Evolutionary conservation across 2,113 vertebrate genomes (phyloP).

Genomic region (Psilopsiagon aurifrons): DNA sequence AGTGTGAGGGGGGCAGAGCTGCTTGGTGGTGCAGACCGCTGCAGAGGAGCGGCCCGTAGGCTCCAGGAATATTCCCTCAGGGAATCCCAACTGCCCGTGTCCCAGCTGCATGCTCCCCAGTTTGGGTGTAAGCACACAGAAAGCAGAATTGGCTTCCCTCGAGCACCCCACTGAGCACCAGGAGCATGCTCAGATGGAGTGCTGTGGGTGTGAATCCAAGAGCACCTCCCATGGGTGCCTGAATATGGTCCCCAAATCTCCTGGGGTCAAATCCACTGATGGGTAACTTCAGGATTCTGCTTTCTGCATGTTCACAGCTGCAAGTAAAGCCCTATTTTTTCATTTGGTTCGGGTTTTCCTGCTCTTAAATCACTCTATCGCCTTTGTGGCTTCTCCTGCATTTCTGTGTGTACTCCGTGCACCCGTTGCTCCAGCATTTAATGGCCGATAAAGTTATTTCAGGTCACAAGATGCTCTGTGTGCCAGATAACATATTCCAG

Average conservation of each 20-base stretch:
- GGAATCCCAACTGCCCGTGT: neutral
- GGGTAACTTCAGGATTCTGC: neutral
- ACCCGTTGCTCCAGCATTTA: neutral
- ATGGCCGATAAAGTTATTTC: constrained; percentile 12
- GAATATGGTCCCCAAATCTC: neutral
- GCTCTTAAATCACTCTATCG: rapidly evolving
- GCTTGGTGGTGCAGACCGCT: constrained; percentile 62
- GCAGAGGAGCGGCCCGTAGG: constrained; percentile 71
- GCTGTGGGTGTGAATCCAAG: neutral
- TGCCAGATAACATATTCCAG: constrained; percentile 9
- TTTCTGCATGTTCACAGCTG: neutral
- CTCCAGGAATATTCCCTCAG: constrained; percentile 63
- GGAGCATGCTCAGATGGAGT: neutral
- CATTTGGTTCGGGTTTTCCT: neutral
- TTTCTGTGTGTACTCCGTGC: neutral
- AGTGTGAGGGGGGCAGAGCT: neutral
- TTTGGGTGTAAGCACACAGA: neutral
- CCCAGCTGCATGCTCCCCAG: neutral
- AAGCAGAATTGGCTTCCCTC: neutral
- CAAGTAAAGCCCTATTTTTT: no score
- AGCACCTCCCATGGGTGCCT: neutral
- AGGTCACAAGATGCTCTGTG: neutral
- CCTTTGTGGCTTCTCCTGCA: neutral
- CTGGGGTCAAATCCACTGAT: rapidly evolving
- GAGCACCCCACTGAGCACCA: rapidly evolving